A percentile compares a stretch with the other conserved stretches of the same genome.
Conservation (phyloP, 2,797 vertebrate genomes). For the Phalloptychus januarius region DNA sequence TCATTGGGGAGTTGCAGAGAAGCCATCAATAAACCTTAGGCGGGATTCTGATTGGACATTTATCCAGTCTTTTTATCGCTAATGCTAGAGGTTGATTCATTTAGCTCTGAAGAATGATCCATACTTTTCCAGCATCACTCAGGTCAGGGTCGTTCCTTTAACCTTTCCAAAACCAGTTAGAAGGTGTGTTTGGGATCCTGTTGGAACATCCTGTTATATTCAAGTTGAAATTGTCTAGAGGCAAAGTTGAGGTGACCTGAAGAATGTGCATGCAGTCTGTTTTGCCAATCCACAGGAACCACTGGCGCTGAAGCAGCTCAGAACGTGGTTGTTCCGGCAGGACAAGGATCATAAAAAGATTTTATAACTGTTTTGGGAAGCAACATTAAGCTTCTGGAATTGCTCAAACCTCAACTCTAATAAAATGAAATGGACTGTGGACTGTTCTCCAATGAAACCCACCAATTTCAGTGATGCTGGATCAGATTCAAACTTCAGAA, state of each 20-base stretch:
- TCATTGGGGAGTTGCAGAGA: not conserved
- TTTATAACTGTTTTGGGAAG: too few relatives aligned
- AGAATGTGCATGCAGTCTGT: not conserved
- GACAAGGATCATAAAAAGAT: too few relatives aligned
- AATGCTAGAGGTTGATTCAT: not conserved
- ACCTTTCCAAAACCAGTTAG: not conserved
- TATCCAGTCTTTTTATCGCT: not conserved
- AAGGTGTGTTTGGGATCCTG: not conserved
- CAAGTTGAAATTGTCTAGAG: not conserved
- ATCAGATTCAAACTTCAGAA: too few relatives aligned
- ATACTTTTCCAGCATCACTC: not conserved
- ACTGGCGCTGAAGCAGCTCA: not conserved
- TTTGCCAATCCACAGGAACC: not conserved
- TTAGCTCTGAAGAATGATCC: not conserved
- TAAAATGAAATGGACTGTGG: not conserved
- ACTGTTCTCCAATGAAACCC: not conserved
- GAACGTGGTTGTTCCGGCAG: too few relatives aligned
- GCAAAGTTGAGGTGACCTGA: not conserved
- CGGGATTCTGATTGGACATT: not conserved
- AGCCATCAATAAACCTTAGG: not conserved
- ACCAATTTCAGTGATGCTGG: not conserved
- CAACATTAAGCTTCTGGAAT: not conserved
- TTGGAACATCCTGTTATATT: not conserved
- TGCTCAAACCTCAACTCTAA: not conserved
- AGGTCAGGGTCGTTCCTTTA: not conserved